Conservation (phyloP, 1,140 invertebrate species). For the Cyclargus thomasi region DNA sequence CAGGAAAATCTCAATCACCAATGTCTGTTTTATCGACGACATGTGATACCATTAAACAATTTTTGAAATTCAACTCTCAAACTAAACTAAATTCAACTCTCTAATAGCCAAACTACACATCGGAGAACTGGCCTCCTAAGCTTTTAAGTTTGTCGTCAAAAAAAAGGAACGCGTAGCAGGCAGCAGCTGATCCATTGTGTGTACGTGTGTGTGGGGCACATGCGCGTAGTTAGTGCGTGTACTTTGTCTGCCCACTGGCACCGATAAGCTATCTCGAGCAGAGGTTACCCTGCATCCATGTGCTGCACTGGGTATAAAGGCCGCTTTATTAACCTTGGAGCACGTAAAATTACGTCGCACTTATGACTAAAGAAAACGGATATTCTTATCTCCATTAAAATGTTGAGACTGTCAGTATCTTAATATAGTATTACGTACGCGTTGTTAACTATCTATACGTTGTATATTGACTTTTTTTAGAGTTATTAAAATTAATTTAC, state of each 20-base stretch:
- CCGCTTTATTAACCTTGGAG: conserved; percentile 6
- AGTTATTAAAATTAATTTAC: not conserved
- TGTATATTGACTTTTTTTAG: not conserved
- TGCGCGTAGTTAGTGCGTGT: conserved; percentile 17
- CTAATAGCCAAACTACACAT: no score
- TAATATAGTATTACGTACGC: not conserved
- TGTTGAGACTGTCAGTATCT: not conserved
- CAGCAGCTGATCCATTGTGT: no score
- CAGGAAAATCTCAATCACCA: no score
- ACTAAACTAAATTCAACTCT: no score
- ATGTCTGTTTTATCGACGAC: no score
- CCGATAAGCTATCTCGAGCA: conserved; percentile 22
- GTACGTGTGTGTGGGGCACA: not conserved
- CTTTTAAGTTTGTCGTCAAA: no score
- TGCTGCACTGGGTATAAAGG: conserved; percentile 15
- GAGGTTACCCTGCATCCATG: conserved; percentile 19
- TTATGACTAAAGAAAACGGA: conserved; percentile 3
- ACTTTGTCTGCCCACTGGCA: conserved; percentile 17
- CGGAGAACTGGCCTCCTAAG: no score
- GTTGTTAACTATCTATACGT: not conserved
- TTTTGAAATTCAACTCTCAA: no score
- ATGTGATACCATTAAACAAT: no score
- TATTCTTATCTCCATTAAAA: not conserved
- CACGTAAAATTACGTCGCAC: not conserved
- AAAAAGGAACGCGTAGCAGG: no score